Conservation (phyloP, 2,888 invertebrate species). For the Lasioglossum pauxillum region DNA sequence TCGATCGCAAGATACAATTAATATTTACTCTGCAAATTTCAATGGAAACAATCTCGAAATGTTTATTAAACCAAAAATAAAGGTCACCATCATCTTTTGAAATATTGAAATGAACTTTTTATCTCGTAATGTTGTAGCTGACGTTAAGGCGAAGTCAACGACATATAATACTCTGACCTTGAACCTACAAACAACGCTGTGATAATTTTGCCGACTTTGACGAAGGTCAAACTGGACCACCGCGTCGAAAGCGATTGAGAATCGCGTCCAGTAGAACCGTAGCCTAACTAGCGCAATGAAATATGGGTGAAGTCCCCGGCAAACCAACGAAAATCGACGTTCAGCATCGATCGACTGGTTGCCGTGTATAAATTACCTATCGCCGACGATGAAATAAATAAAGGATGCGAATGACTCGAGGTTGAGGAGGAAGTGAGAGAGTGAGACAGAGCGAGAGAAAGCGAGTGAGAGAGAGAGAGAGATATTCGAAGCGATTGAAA, state of each 20-base stretch:
- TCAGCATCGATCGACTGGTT: slow-evolving; percentile 59
- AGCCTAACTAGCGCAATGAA: neutral
- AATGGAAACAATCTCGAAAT: too few species aligned
- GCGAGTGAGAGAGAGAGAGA: neutral
- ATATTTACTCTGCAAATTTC: too few species aligned
- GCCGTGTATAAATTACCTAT: slow-evolving; percentile 32
- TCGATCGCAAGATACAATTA: neutral
- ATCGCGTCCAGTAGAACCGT: neutral
- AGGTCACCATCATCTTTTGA: too few species aligned
- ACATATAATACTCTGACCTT: too few species aligned
- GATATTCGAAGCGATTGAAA: neutral
- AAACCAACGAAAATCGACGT: slow-evolving; percentile 60
- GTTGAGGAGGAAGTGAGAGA: slow-evolving; percentile 8
- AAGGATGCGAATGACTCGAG: slow-evolving; percentile 18
- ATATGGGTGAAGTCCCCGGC: slow-evolving; percentile 4
- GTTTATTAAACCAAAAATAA: too few species aligned
- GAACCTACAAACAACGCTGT: too few species aligned
- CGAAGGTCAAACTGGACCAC: neutral
- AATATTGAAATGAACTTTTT: too few species aligned
- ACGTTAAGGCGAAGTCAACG: too few species aligned
- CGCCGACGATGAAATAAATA: slow-evolving; percentile 50
- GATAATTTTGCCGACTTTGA: too few species aligned
- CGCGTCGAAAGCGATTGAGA: neutral
- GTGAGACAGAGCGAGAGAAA: neutral
- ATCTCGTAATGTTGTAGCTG: too few species aligned